A percentile compares a stretch with the other conserved stretches of the same genome.
Conservation (phyloP, 2,113 vertebrate genomes). For the Myiopsitta monachus region DNA sequence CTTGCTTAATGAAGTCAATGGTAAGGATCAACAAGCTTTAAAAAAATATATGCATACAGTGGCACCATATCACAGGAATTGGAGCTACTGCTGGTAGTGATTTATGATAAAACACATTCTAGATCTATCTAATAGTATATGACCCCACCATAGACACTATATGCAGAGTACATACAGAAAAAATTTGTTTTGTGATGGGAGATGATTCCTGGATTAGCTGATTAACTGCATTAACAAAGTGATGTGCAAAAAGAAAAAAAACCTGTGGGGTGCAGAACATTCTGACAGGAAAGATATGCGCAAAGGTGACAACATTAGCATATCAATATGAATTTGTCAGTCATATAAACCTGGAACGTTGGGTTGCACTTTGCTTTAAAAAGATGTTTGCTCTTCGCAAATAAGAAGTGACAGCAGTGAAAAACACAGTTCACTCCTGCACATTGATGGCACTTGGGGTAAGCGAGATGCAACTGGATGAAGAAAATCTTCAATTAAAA, state of each 20-base stretch:
- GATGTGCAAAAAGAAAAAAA: not conserved
- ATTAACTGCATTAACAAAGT: not conserved
- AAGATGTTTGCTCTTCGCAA: conserved; percentile 4
- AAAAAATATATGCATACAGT: not conserved
- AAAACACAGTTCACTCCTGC: not conserved
- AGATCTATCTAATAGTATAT: not conserved
- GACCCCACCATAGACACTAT: not conserved
- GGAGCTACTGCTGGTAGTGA: not conserved
- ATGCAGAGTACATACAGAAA: not conserved
- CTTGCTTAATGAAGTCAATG: not conserved
- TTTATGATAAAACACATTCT: not conserved
- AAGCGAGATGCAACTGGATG: not conserved
- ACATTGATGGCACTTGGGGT: not conserved
- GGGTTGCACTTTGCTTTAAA: not conserved
- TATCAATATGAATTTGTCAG: conserved; percentile 41
- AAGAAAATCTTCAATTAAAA: not conserved
- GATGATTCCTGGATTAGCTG: not conserved
- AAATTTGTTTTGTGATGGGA: not conserved
- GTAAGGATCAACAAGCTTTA: not conserved
- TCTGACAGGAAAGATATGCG: not conserved
- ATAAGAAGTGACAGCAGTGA: conserved; percentile 15
- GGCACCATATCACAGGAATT: not conserved
- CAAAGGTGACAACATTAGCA: conserved; percentile 12
- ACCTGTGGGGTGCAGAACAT: not conserved
- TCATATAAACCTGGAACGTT: not conserved